Conservation (phyloP, 1,140 invertebrate genomes). For the Bombus cullumanus region DNA sequence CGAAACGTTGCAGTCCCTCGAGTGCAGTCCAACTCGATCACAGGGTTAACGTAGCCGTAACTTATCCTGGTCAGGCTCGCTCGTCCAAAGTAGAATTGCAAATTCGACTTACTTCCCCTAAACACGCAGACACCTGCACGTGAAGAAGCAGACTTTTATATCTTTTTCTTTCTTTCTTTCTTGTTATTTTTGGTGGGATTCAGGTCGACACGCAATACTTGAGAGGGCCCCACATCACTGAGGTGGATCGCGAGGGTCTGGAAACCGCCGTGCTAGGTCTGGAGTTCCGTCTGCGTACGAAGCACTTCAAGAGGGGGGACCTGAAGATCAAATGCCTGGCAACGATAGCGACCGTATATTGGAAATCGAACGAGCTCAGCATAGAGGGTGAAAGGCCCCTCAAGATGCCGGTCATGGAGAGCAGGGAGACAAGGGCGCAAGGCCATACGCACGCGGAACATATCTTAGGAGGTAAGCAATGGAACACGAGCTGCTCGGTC, state of each 20-base stretch:
- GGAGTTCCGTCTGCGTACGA: slow-evolving; percentile 85
- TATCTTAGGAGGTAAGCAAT: slow-evolving; percentile 77
- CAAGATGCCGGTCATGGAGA: slow-evolving; percentile 86
- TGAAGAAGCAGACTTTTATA: neutral
- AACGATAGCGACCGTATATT: slow-evolving; percentile 87
- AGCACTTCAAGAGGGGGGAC: slow-evolving; percentile 87
- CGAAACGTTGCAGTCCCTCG: neutral
- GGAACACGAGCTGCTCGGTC: neutral
- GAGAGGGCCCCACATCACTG: slow-evolving; percentile 82
- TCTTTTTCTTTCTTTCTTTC: neutral
- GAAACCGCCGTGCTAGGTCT: slow-evolving; percentile 86
- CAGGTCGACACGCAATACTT: slow-evolving; percentile 84
- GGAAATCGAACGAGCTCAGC: slow-evolving; percentile 89
- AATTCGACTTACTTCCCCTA: neutral
- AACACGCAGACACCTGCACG: neutral
- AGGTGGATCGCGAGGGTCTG: slow-evolving; percentile 84
- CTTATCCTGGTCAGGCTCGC: neutral
- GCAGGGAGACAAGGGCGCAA: slow-evolving; percentile 83
- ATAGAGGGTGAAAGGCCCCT: slow-evolving; percentile 87
- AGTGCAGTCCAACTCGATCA: neutral
- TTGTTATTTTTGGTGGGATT: slow-evolving; percentile 26
- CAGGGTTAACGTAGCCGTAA: neutral
- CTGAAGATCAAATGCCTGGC: slow-evolving; percentile 90
- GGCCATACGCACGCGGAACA: slow-evolving; percentile 81
- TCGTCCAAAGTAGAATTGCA: slow-evolving; percentile 1